Evolutionary conservation across 2,797 vertebrate species (phyloP).

Genomic region (Eospalax fontanierii): DNA sequence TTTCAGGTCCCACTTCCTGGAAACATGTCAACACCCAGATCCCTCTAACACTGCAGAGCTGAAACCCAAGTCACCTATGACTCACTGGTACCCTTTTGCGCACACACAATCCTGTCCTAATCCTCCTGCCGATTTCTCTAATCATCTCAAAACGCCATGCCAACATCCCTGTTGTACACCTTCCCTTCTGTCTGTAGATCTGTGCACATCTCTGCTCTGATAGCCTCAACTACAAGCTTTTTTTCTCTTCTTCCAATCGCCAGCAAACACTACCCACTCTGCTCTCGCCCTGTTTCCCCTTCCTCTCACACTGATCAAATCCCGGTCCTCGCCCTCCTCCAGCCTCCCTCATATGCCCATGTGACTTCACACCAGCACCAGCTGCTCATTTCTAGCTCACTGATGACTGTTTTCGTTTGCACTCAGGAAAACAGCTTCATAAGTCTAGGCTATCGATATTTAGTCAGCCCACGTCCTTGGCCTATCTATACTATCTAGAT

Average conservation of each 20-base stretch:
- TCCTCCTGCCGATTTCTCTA: background rate
- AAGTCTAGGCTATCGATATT: no score
- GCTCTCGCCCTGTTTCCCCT: background rate
- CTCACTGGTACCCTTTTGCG: conserved; percentile 8
- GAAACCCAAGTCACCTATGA: conserved; percentile 36
- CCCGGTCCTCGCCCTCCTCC: background rate
- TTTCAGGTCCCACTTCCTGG: background rate
- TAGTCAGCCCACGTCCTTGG: background rate
- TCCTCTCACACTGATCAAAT: background rate
- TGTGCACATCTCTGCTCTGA: rapidly evolving
- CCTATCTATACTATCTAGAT: background rate
- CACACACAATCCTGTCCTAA: background rate
- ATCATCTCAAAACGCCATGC: conserved; percentile 15
- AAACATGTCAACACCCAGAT: conserved; percentile 27
- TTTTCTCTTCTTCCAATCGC: background rate
- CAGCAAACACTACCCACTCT: background rate
- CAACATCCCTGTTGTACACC: rapidly evolving
- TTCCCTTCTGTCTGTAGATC: background rate
- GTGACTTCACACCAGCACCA: background rate
- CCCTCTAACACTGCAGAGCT: background rate
- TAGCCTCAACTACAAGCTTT: background rate
- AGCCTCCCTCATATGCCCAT: background rate
- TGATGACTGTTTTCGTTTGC: background rate
- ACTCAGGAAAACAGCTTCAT: background rate
- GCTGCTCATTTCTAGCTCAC: background rate